Conservation (phyloP, 2,113 vertebrate species). For the Ophiodon elongatus region DNA sequence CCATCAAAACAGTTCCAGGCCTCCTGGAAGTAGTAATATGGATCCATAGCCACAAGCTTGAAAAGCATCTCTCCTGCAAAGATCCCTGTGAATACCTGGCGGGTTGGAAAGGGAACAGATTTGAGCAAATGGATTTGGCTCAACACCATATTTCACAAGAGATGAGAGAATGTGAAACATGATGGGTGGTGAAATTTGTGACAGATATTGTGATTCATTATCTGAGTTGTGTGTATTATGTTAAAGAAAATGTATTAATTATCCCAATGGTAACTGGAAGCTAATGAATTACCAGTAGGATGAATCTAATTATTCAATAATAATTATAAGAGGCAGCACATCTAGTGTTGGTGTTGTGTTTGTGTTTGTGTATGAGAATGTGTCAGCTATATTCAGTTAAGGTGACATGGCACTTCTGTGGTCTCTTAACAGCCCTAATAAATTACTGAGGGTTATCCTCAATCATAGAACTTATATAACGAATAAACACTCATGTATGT, state of each 20-base stretch:
- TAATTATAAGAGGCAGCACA: slow-evolving; percentile 10
- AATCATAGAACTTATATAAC: slow-evolving; percentile 6
- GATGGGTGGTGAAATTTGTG: background rate
- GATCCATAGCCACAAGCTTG: slow-evolving; percentile 98
- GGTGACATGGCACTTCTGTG: slow-evolving; percentile 15
- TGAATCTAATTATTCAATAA: slow-evolving; percentile 14
- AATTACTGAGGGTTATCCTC: slow-evolving; percentile 25
- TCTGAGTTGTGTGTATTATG: background rate
- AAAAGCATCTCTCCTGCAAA: slow-evolving; percentile 99
- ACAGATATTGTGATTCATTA: background rate
- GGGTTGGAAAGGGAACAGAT: slow-evolving; percentile 29
- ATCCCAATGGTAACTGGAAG: slow-evolving; percentile 1
- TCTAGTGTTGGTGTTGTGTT: slow-evolving; percentile 8
- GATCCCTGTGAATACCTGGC: slow-evolving; percentile 97
- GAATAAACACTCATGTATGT: slow-evolving; percentile 5
- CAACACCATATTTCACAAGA: background rate
- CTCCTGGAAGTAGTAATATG: slow-evolving; percentile 99
- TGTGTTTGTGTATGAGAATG: too few relatives aligned
- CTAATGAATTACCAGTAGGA: slow-evolving; percentile 2
- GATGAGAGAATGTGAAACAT: slow-evolving; percentile 4
- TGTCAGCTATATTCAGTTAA: slow-evolving; percentile 14
- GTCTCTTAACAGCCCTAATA: slow-evolving; percentile 26
- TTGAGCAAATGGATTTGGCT: slow-evolving; percentile 25
- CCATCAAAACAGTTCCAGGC: slow-evolving; percentile 99
- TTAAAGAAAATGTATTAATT: background rate